Percentiles rank a stretch among this genome's conserved stretches.
Evolutionary conservation across 2,797 vertebrate genomes (phyloP).

Genomic region (Phaenicophaeus curvirostris): DNA sequence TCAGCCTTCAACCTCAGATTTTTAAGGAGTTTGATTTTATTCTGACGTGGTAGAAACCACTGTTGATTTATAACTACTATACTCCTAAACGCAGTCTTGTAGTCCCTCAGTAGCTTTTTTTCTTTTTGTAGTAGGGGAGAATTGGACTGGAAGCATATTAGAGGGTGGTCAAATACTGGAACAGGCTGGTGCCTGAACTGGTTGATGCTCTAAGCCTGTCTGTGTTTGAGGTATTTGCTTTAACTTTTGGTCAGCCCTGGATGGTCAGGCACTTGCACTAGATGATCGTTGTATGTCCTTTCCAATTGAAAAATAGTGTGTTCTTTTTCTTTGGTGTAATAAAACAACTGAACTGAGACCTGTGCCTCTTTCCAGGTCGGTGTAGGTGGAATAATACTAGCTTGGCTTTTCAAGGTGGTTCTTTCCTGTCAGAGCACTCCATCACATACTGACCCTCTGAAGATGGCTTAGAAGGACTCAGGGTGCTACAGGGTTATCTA

Average conservation of each 20-base stretch:
- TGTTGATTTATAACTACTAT: background rate
- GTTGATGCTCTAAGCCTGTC: too few relatives aligned
- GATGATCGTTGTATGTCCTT: too few relatives aligned
- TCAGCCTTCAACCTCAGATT: background rate
- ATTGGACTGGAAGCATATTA: too few relatives aligned
- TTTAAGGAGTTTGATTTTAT: background rate
- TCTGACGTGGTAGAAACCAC: background rate
- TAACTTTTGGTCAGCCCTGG: too few relatives aligned
- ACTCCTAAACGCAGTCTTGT: background rate
- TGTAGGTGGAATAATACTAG: background rate
- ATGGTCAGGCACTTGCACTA: too few relatives aligned
- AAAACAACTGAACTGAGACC: background rate
- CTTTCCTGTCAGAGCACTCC: background rate
- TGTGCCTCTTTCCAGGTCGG: background rate
- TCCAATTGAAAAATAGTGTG: too few relatives aligned
- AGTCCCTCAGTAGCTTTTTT: background rate
- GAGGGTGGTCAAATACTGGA: too few relatives aligned
- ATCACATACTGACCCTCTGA: background rate
- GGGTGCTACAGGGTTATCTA: background rate
- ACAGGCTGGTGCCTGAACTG: too few relatives aligned
- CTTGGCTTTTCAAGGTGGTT: fast-evolving
- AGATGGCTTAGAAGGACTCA: background rate
- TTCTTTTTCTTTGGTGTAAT: background rate
- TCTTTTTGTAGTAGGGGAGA: too few relatives aligned
- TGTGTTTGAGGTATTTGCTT: too few relatives aligned